phyloP scores from a whole-genome alignment of 1,140 invertebrate species.

The Trichoplusia ni region DNA sequence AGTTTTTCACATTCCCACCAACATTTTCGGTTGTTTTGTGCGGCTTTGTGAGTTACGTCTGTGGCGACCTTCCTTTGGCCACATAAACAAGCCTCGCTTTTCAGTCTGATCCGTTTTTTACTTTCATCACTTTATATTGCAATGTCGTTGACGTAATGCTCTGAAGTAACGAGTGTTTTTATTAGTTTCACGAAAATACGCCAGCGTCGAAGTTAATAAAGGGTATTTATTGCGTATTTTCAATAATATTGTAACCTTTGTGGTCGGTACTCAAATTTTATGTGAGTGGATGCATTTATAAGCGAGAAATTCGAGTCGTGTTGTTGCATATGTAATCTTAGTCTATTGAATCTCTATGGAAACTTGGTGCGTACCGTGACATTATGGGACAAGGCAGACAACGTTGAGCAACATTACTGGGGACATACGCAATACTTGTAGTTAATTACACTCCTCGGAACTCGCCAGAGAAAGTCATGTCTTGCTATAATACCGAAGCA shows the following conservation, averaged over 20 bases:
- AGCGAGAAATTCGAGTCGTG: not conserved
- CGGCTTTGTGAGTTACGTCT: not conserved
- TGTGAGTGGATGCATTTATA: conserved; percentile 3
- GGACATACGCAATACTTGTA: not conserved
- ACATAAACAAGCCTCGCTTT: not conserved
- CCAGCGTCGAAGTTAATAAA: not conserved
- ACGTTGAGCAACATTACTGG: not conserved
- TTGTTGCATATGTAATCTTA: not conserved
- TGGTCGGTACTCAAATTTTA: not conserved
- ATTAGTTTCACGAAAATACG: conserved; percentile 4
- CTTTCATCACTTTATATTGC: conserved; percentile 7
- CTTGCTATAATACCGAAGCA: not conserved
- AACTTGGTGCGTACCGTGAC: not conserved
- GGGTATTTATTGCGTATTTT: not conserved
- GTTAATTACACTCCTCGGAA: conserved; percentile 12
- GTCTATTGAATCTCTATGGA: not conserved
- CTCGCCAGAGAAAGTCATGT: conserved; percentile 11
- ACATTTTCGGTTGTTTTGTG: conserved; percentile 24
- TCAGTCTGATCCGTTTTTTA: conserved; percentile 6
- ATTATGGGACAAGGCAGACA: conserved; percentile 18
- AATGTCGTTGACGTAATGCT: conserved; percentile 2
- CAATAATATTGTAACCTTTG: conserved; percentile 1
- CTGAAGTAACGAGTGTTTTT: conserved; percentile 6
- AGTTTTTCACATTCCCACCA: conserved; percentile 14
- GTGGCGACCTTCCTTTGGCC: conserved; percentile 4